Evolutionary conservation across 2,113 vertebrate genomes (phyloP).

Genomic region (Neopipo cinnamomea): DNA sequence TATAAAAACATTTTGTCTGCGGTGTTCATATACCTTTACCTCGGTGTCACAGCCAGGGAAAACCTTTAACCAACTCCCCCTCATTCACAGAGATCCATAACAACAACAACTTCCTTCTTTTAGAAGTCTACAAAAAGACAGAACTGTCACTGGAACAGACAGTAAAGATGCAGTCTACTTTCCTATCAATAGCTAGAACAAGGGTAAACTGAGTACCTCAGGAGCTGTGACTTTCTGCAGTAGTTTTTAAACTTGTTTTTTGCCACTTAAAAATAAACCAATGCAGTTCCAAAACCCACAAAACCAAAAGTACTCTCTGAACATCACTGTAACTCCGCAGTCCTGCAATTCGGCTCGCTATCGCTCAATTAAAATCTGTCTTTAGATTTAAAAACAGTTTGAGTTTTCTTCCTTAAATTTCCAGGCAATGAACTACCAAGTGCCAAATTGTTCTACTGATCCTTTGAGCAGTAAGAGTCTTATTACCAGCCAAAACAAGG

Average conservation of each 20-base stretch:
- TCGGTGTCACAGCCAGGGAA: not conserved
- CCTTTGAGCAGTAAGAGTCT: not conserved
- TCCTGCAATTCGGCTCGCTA: not conserved
- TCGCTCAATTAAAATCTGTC: not conserved
- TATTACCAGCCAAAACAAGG: not conserved
- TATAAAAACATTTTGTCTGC: not conserved
- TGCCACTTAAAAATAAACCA: not conserved
- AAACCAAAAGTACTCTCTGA: not conserved
- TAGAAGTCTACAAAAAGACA: not conserved
- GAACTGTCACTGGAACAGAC: not conserved
- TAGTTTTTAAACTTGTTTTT: not conserved
- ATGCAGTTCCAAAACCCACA: not conserved
- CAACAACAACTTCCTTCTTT: not conserved
- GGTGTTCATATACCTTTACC: not conserved
- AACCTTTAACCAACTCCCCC: not conserved
- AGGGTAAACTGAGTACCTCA: not conserved
- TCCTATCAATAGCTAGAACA: not conserved
- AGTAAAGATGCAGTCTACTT: not conserved
- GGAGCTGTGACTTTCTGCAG: not conserved
- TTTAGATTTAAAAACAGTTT: not conserved
- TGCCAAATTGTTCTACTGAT: not conserved
- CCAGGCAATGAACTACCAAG: not conserved
- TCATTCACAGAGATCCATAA: not conserved
- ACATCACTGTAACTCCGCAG: not conserved
- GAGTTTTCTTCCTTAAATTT: not conserved